Base-by-base conservation (phyloP, 2,113 vertebrate genomes). In the Ciconia maguari region DNA sequence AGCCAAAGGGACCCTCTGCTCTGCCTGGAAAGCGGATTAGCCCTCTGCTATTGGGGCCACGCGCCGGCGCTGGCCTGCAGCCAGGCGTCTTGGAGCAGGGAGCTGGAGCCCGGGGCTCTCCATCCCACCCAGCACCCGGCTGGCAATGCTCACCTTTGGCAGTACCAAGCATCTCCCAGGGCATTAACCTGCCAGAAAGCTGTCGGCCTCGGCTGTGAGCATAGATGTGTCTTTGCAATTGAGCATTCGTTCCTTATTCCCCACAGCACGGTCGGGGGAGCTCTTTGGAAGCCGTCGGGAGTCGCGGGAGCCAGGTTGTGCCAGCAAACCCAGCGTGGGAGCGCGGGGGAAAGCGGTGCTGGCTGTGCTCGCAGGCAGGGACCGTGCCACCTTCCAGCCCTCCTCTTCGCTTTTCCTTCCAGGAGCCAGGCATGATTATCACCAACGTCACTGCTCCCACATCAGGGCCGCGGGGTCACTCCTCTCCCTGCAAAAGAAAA, bases 251-350 rank as follows among this genome's bases (percentile, higher is more conserved):
- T 29, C 66, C 60, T 46, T 4, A 2, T 27, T 48, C 70, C 42
- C 80, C 0, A 0, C 1, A 3, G 58, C 3, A 6, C 1, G 2
- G 32, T 7, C 3, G 3, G 20, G 49, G 25, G 34, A 48, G 27
- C 3, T 46, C 14, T 32, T 24, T 19, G 57, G 83, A 22, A 46
- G 82, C 34, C 3, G 3, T 16, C 0, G 1, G 66, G 55, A 64
- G 21, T 5, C 2, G 1, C 42, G 17, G 74, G 52, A 71, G 52
- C 20, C 0, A 1, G 61, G 49, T 24, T 0, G 16, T 83, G 84
- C 74, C 76, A 69, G 92, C 65, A 58, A 64, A 69, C 18, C 76
- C 92, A 41, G 89, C 5, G 4, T 38, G 72, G 61, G 77, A 90
- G 62, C 6, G 2, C 8, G 2, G 2, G 69, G 52, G 24, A 25